Base-by-base conservation (phyloP, 2,113 vertebrate species). In the Loxodonta africana region DNA sequence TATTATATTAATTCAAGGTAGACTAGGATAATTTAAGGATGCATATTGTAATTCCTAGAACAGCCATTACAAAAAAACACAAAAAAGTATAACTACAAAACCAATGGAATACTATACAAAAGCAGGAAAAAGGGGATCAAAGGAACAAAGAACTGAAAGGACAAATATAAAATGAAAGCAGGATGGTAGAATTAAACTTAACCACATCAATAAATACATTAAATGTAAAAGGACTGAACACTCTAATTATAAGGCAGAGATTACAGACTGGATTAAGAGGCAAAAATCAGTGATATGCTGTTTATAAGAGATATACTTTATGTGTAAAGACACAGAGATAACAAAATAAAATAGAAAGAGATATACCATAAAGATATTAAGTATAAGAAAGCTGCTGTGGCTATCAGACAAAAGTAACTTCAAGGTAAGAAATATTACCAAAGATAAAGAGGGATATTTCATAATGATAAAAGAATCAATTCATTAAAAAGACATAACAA, bases 211-310 rank as follows among this genome's bases (percentile, higher is more conserved):
- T 44, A 76, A 91, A 57, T 86, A 87, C 46, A 90, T 82, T 76
- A 96, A 90, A 62, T 62, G 41, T 37, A 67, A 30, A 51, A n/a
- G 67, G 7, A 51, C 25, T 62, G 37, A 37, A 83, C 5, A 28
- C 26, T 74, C 5, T 81, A 90, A 74, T 86, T 82, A 81, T 94
- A 74, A 90, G 8, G 1, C n/a, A 86, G 53, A 44, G 37, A 86
- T 86, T 81, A 65, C 8, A 94, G n/a, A 82, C 53, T 48, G n/a
- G 57, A 94, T 83, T 81, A 84, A 92, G 81, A 78, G 26, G 60
- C 25, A 84, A 87, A 90, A 14, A 23, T 33, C 30, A 91, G 30
- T 33, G 17, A 37, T 48, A 57, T 57, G 9, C 8, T 82, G 21
- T 41, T 86, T 67, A 76, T 0, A 82, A 83, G 44, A 82, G 17